Evolutionary conservation across 2,888 invertebrate genomes (phyloP), one percentile per base, ranked within the genome.

Genomic region (Plagodis pulveraria): DNA sequence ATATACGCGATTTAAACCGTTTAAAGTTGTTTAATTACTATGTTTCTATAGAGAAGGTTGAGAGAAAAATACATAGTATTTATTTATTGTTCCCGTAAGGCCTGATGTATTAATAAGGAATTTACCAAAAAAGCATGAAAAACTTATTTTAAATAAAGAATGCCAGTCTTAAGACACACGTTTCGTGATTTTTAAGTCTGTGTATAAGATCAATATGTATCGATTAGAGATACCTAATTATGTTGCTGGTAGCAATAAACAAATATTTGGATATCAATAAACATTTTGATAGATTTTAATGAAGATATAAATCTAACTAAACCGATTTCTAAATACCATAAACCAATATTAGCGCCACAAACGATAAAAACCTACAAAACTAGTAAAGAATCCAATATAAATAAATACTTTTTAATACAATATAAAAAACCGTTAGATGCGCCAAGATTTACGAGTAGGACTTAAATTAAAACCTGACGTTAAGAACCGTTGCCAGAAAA

Each of bases 391-490:
- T 56, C 51, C 43, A 34, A 58, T 57, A 63, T 62, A 66, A 69
- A 69, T 64, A 55, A 69, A 69, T 64, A 55, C 62, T 52, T 63
- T 65, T 59, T 47, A 64, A 69, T 53, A 55, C 51, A 58, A 55
- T 63, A 63, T 61, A 38, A 55, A 59, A 65, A 9, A 11, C 62
- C 58, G 65, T 65, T 62, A 59, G 58, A 64, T 59, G 60, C 58
- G 41, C 47, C 34, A 45, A 63, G 66, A 70, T 70, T 70, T 70
- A 70, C 66, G 61, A 45, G 54, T 59, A 52, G 51, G 51, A 52
- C 57, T 64, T 65, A 55, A 63, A 62, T 66, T 66, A 60, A 56
- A 58, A 47, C 59, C 54, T 65, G 70, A 70, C 68, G 46, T 69
- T 63, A 66, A 67, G 52, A 45, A 56, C 51, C 53, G 46, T 44